Base-by-base conservation (phyloP, 2,888 invertebrate genomes). In the Andrena trimmerana region DNA sequence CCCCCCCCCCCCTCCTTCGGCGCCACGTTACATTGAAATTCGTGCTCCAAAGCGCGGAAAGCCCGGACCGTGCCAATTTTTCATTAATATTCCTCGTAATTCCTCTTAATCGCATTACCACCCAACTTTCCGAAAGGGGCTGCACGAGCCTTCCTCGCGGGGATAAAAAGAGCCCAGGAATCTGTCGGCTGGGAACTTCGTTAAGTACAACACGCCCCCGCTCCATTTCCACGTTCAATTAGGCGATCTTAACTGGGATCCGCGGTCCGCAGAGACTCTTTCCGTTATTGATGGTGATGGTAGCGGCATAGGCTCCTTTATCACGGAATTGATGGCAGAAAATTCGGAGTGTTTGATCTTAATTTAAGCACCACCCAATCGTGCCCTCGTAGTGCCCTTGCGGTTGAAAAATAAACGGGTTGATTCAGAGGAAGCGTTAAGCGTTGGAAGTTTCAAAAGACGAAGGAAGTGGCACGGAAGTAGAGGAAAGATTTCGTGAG, bases 51-150 rank as follows among this genome's bases (percentile, higher is more conserved):
- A 24, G 24, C 36, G 31, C 20, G 31, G 6, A n/a, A 3, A 8
- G 1, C 36, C 10, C 42, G 20, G 36, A 62, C 31, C 54, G 62
- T 74, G 66, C 82, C 75, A 70, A 81, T 82, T 82, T 81, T 82
- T 82, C 75, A 82, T 82, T 81, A 83, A 83, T 81, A 76, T 68
- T 59, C 71, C 75, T 10, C 52, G 52, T 68, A 82, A 81, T 76
- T 81, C 31, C 75, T 10, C n/a, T 54, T 71, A 82, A 82, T 82
- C 82, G 70, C 67, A 36, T 82, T 82, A 72, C 59, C 72, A n/a
- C 31, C 52, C 16, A 74, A 81, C 73, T 81, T 80, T 29, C 50
- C 31, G 3, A n/a, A n/a, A 8, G 16, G 0, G 13, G 16, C 10
- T 42, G 42, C 63, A 8, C 36, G 62, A n/a, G n/a, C n/a, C 7